Conservation (phyloP, 2,888 invertebrate genomes). For the Anarsia innoxiella region DNA sequence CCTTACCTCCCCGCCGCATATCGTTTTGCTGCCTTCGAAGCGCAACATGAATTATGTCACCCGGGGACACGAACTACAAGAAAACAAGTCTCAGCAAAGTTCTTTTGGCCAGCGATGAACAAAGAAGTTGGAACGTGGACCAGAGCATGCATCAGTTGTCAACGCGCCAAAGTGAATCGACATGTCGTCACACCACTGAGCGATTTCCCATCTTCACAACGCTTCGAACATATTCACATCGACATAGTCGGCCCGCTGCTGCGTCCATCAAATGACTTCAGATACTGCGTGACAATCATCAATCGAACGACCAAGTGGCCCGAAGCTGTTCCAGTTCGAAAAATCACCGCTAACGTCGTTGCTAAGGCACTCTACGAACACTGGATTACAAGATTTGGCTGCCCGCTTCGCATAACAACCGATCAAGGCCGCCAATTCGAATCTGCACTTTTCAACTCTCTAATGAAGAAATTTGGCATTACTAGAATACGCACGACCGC, state of each 20-base stretch:
- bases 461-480: constrained; percentile 15
- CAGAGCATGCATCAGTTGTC: constrained; percentile 8
- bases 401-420: constrained; percentile 25
- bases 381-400: constrained; percentile 14
- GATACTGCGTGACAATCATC: constrained; percentile 1
- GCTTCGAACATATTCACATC: constrained; percentile 13
- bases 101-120: constrained; percentile 21
- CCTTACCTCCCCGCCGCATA: constrained; percentile 15
- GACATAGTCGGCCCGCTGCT: constrained; percentile 12
- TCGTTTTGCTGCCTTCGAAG: constrained; percentile 12
- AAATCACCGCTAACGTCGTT: constrained; percentile 8
- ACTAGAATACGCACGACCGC: constrained; percentile 8
- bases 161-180: constrained; percentile 9
- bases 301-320: constrained; percentile 8
- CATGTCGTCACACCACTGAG: constrained; percentile 9
- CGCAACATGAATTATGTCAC: constrained; percentile 17
- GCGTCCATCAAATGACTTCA: constrained; percentile 1
- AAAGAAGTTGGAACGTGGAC: constrained; percentile 6
- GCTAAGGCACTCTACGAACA: constrained; percentile 4
- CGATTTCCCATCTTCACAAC: constrained; percentile 2
- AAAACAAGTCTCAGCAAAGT: constrained; percentile 28
- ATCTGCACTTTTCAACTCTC: constrained; percentile 26
- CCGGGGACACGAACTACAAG: constrained; percentile 15
- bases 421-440: constrained; percentile 36
- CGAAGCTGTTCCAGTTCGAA: constrained; percentile 13